These are phyloP conservation scores for Palythoa grandis DNA, from an alignment of 92 coral and sea anemone genomes.

Conservation along the genomic window DNA sequence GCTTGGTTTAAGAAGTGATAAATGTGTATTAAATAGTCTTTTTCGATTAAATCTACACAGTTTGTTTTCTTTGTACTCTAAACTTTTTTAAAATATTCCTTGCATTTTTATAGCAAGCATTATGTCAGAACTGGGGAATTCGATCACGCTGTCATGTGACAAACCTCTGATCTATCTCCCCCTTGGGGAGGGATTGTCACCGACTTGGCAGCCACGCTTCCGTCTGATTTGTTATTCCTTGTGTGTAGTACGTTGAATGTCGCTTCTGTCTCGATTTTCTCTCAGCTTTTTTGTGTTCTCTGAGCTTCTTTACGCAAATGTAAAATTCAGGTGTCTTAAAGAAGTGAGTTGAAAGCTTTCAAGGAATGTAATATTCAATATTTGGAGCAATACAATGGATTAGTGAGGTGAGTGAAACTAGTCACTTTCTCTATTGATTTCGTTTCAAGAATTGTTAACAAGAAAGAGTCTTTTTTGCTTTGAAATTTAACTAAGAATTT, in stretches of 20 bases:
- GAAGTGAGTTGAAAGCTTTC: conserved; percentile 1
- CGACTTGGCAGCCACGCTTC: conserved; percentile 61
- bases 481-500: not conserved
- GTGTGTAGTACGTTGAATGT: conserved; percentile 16
- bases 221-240: conserved; percentile 56
- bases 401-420: conserved; percentile 10
- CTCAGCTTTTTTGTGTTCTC: conserved; percentile 1
- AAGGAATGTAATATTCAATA: conserved; percentile 28
- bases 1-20: too few relatives aligned
- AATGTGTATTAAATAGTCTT: too few relatives aligned
- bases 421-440: not conserved
- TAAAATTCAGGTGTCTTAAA: not conserved
- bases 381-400: conserved; percentile 16
- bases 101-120: not conserved
- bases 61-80: too few relatives aligned
- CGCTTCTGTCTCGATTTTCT: conserved; percentile 47
- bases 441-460: not conserved
- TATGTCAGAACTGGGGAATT: not conserved
- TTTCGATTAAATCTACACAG: too few relatives aligned
- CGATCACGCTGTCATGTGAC: conserved; percentile 28
- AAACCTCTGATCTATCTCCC: not conserved
- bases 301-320: conserved; percentile 14
- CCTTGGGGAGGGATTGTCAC: conserved; percentile 13
- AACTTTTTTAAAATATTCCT: too few relatives aligned
- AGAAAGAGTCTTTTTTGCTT: not conserved